phyloP scores from a whole-genome alignment of 2,888 invertebrate genomes.

The Rosalia funebris region DNA sequence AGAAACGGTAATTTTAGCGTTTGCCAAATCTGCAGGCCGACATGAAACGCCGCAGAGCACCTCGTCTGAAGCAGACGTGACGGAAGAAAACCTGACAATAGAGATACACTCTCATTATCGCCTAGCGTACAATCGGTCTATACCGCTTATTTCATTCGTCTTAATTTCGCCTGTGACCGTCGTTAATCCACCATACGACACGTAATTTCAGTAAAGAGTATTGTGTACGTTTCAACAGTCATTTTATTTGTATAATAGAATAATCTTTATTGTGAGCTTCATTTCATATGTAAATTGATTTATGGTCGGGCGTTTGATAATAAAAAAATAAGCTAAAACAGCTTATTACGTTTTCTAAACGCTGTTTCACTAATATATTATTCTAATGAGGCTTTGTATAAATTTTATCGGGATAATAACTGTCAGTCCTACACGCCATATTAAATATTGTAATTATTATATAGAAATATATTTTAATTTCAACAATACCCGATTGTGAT shows the following conservation, averaged over 20 bases:
- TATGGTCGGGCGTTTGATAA: conserved; percentile 12
- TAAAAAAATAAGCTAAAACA: conserved; percentile 21
- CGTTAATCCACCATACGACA: neutral
- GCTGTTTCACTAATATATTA: conserved; percentile 31
- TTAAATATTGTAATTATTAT: conserved; percentile 28
- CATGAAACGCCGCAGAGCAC: too few species aligned
- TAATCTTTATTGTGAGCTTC: conserved; percentile 16
- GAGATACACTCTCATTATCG: too few species aligned
- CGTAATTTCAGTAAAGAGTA: conserved; percentile 21
- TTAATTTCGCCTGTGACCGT: too few species aligned
- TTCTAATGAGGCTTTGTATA: conserved; percentile 35
- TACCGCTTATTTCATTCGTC: too few species aligned
- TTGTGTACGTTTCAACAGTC: conserved; percentile 26
- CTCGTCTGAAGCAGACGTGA: too few species aligned
- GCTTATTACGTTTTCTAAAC: conserved; percentile 30
- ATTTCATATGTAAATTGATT: conserved; percentile 32
- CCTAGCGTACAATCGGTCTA: too few species aligned
- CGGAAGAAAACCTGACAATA: too few species aligned
- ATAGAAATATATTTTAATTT: conserved; percentile 22
- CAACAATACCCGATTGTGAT: conserved; percentile 6
- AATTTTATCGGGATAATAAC: conserved; percentile 33
- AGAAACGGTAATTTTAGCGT: too few species aligned
- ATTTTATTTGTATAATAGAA: conserved; percentile 26
- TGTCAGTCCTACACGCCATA: conserved; percentile 19
- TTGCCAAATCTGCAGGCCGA: too few species aligned